phyloP scores from a whole-genome alignment of 2,797 vertebrate species.

The Varecia variegata region DNA sequence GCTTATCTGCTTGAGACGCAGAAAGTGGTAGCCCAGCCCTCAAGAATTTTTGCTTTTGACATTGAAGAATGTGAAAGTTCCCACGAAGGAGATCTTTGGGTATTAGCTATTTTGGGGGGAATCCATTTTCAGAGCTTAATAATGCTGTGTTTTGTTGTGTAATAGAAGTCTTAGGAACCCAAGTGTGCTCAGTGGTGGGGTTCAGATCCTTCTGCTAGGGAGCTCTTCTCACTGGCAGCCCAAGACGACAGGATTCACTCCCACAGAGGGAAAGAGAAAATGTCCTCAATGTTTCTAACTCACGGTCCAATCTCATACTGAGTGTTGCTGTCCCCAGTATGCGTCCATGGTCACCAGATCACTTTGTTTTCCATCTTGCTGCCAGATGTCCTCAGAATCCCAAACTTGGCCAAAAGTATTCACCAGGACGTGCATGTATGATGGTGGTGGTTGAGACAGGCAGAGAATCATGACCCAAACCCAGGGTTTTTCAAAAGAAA shows the following conservation, averaged over 20 bases:
- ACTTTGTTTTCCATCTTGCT: neutral
- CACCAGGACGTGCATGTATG: too few species aligned
- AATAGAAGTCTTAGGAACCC: neutral
- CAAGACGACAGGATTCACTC: neutral
- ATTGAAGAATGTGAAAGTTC: neutral
- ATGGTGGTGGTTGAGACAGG: neutral
- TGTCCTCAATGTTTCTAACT: neutral
- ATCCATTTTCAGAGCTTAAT: neutral
- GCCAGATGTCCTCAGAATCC: neutral
- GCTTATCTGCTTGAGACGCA: neutral
- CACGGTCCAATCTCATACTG: neutral
- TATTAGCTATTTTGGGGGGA: neutral
- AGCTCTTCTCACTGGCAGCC: neutral
- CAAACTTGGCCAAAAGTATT: neutral
- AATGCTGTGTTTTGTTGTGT: neutral
- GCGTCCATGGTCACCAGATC: neutral
- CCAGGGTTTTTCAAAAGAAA: neutral
- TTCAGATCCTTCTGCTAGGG: neutral
- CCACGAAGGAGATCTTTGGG: neutral
- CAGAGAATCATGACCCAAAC: too few species aligned
- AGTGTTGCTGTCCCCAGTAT: neutral
- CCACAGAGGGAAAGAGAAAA: neutral
- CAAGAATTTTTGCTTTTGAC: neutral
- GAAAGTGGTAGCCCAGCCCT: neutral
- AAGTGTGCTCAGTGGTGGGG: rapidly evolving